phyloP scores from a whole-genome alignment of 2,888 invertebrate genomes.

The Cataglyphis albicans region DNA sequence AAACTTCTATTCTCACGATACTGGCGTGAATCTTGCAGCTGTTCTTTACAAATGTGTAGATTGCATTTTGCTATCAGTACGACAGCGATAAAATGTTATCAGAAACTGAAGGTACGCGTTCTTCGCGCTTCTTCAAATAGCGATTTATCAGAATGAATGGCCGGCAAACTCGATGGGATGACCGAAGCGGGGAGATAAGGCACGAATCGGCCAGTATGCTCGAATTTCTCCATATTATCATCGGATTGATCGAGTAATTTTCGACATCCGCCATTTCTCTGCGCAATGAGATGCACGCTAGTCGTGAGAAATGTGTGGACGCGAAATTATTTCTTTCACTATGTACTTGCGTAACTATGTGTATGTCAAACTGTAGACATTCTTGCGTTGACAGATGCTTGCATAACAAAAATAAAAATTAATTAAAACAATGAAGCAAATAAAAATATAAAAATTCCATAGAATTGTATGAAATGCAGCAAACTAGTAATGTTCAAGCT shows the following conservation, averaged over 20 bases:
- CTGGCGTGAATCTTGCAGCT: background rate
- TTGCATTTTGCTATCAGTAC: background rate
- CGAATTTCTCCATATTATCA: background rate
- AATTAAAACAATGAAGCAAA: background rate
- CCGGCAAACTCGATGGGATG: conserved; percentile 54
- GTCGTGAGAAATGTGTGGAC: background rate
- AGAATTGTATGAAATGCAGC: too few relatives aligned
- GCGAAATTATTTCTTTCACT: background rate
- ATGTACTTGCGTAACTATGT: background rate
- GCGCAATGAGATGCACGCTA: background rate
- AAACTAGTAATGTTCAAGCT: too few relatives aligned
- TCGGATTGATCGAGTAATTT: background rate
- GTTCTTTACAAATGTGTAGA: background rate
- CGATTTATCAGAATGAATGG: conserved; percentile 59
- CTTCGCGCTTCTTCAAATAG: conserved; percentile 53
- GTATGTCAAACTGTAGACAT: background rate
- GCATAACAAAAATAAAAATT: background rate
- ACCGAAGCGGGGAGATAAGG: conserved; percentile 61
- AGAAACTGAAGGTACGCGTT: conserved; percentile 17
- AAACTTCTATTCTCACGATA: background rate
- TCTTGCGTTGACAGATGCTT: background rate
- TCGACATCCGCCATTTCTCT: background rate
- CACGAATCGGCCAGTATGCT: conserved; percentile 30
- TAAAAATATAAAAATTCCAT: background rate
- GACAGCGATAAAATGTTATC: conserved; percentile 12